These are phyloP conservation scores for Callocephalon fimbriatum DNA, from an alignment of 2,113 vertebrate genomes.

Conservation along the genomic window DNA sequence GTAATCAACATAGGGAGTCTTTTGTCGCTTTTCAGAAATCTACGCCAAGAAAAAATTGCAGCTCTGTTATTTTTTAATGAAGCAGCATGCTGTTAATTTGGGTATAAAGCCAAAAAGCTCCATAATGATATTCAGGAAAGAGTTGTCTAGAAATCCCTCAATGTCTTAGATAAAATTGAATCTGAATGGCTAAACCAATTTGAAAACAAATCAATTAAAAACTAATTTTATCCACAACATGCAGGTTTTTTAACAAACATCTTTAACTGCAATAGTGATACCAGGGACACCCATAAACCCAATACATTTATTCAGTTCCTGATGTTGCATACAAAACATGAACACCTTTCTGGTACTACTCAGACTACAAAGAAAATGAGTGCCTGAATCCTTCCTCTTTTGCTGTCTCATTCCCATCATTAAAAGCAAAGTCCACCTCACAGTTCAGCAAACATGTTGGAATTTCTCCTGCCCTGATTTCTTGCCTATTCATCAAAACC, in stretches of 20 bases:
- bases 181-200: constrained; percentile 24
- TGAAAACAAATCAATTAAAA: constrained; percentile 37
- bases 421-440: not conserved
- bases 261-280: not conserved
- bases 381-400: not conserved
- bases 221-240: constrained; percentile 14
- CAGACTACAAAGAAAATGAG: not conserved
- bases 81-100: constrained; percentile 21
- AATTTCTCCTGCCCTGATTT: not conserved
- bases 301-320: not conserved
- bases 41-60: constrained; percentile 31
- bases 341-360: not conserved
- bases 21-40: constrained; percentile 25
- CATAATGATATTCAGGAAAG: not conserved
- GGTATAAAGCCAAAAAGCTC: not conserved
- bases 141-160: constrained; percentile 8
- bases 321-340: not conserved
- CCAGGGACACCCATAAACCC: not conserved
- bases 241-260: not conserved
- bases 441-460: not conserved
- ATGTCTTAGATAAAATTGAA: constrained; percentile 27
- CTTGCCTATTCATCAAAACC: not conserved
- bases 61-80: constrained; percentile 42
- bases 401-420: not conserved
- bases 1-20: constrained; percentile 25